These are phyloP conservation scores for Sogatella furcifera DNA, from an alignment of 1,140 invertebrate genomes.

Conservation along the genomic window DNA sequence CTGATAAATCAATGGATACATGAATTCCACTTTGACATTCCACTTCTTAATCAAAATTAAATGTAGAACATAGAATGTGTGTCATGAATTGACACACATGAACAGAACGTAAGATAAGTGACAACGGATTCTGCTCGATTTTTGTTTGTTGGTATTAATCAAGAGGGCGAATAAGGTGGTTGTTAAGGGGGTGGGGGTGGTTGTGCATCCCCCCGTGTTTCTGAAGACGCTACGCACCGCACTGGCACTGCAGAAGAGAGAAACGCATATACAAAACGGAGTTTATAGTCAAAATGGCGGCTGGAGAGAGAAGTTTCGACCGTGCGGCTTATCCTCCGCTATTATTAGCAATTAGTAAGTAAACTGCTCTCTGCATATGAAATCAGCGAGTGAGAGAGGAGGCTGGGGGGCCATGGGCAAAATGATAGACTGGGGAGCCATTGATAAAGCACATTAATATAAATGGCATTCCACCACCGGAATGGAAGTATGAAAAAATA, in stretches of 20 bases:
- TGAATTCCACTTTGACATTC: no score
- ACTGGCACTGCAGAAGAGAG: neutral
- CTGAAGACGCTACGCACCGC: no score
- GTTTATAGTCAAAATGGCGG: constrained; percentile 9
- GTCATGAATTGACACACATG: no score
- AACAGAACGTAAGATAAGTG: no score
- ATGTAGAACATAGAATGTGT: no score
- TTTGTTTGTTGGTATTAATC: no score
- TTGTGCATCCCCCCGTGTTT: no score
- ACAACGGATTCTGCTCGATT: no score
- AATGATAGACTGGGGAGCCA: constrained; percentile 29
- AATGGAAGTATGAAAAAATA: constrained; percentile 30
- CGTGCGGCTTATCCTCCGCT: constrained; percentile 17
- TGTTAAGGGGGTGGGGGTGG: no score
- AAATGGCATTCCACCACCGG: constrained; percentile 25
- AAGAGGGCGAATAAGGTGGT: no score
- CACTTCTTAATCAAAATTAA: no score
- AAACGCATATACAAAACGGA: constrained; percentile 8
- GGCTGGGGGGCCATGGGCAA: constrained; percentile 14
- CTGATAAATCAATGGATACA: no score
- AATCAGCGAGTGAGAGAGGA: constrained; percentile 14
- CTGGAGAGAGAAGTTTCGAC: neutral
- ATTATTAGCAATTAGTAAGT: constrained; percentile 25
- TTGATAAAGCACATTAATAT: constrained; percentile 30
- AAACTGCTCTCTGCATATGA: constrained; percentile 24